A percentile compares a stretch with the other conserved stretches of the same genome.
Evolutionary conservation across 2,888 invertebrate species (phyloP).

Genomic region (Drosophila greeni): DNA sequence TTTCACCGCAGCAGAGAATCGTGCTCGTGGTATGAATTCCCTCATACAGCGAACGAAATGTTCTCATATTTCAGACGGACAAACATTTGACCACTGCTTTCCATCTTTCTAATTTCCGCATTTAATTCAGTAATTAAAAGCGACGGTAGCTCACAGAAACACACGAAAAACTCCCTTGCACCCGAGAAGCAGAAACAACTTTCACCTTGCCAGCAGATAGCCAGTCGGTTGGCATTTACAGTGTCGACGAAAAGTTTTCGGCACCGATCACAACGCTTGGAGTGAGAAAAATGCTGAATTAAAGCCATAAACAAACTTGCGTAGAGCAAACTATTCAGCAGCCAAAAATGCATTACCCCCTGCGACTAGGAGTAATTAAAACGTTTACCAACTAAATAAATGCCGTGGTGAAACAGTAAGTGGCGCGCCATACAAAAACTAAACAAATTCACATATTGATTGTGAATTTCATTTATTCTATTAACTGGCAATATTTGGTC

Average conservation of each 20-base stretch:
- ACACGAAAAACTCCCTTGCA: constrained; percentile 19
- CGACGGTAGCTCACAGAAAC: constrained; percentile 34
- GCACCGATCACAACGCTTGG: constrained; percentile 12
- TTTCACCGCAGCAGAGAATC: constrained; percentile 47
- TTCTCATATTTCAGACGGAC: constrained; percentile 43
- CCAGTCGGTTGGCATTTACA: constrained; percentile 15
- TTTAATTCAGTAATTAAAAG: constrained; percentile 66
- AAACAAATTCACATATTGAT: constrained; percentile 20
- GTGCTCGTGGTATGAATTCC: constrained; percentile 6
- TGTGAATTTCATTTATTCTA: constrained; percentile 32
- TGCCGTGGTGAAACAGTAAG: constrained; percentile 47
- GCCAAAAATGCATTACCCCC: constrained; percentile 4
- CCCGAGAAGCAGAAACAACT: constrained; percentile 19
- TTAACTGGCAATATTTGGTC: constrained; percentile 11
- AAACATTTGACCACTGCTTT: constrained; percentile 26
- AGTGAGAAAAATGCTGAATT: constrained; percentile 5
- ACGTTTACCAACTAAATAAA: constrained; percentile 65
- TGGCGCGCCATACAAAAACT: constrained; percentile 16
- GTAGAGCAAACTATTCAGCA: background rate
- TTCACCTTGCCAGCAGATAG: constrained; percentile 20
- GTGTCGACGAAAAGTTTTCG: constrained; percentile 24
- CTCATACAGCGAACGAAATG: constrained; percentile 15
- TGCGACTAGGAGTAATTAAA: constrained; percentile 57
- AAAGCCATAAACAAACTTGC: constrained; percentile 15
- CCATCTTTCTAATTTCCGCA: constrained; percentile 61